These are phyloP conservation scores for Yoshiicerus persimilis DNA, from an alignment of 1,140 invertebrate species.

Conservation along the genomic window DNA sequence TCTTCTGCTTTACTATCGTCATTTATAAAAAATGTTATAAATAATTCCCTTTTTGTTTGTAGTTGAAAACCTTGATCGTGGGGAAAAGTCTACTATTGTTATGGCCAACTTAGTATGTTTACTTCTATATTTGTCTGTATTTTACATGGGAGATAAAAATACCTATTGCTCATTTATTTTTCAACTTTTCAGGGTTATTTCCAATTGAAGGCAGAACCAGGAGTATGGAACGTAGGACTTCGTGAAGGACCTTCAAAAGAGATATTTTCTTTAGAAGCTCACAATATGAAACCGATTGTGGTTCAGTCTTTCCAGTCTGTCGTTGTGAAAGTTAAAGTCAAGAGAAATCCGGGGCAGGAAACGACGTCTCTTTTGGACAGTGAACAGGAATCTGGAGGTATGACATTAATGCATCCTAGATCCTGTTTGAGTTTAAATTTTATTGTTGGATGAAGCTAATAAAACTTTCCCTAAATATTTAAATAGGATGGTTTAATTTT, in stretches of 20 bases:
- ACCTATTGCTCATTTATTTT: not conserved
- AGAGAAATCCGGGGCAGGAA: constrained; percentile 84
- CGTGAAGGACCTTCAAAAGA: constrained; percentile 90
- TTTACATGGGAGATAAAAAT: not conserved
- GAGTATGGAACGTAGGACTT: constrained; percentile 83
- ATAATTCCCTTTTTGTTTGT: not conserved
- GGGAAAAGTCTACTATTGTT: not conserved
- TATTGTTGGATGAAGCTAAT: too few species aligned
- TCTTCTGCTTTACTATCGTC: not conserved
- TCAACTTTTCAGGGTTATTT: constrained; percentile 71
- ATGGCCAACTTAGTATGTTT: not conserved
- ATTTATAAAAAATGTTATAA: not conserved
- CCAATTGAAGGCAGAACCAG: constrained; percentile 96
- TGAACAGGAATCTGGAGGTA: constrained; percentile 68
- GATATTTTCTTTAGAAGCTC: constrained; percentile 68
- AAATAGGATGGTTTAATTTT: constrained; percentile 40
- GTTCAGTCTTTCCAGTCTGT: constrained; percentile 87
- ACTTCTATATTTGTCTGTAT: not conserved
- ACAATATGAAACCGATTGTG: constrained; percentile 72
- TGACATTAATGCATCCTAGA: too few species aligned
- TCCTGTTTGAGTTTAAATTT: too few species aligned
- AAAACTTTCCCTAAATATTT: too few species aligned
- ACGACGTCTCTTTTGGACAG: constrained; percentile 82
- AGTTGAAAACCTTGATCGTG: not conserved
- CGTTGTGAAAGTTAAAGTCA: constrained; percentile 86